These are phyloP conservation scores for Gnathonemus longibarbis DNA, from an alignment of 2,113 vertebrate species.

Conservation along the genomic window DNA sequence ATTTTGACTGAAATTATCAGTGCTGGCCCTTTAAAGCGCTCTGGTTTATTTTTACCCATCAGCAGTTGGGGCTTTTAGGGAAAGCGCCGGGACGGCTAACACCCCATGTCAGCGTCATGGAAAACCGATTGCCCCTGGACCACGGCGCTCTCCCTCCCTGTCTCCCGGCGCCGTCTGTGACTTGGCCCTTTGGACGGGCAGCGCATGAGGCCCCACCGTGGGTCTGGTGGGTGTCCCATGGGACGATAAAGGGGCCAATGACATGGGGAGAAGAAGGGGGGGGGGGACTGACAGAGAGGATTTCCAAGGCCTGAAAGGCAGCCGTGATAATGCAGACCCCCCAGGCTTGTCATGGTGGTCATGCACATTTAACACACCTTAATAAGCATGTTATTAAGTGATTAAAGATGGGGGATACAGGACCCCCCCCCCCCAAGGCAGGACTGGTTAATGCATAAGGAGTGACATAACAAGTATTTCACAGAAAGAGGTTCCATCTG, in stretches of 20 bases:
- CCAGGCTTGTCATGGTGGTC: conserved; percentile 40
- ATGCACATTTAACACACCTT: conserved; percentile 34
- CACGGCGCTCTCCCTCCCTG: background rate
- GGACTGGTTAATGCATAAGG: background rate
- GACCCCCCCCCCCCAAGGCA: background rate
- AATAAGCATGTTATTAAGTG: conserved; percentile 55
- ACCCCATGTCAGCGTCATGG: background rate
- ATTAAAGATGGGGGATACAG: background rate
- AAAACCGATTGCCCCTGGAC: background rate
- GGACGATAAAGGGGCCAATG: conserved; percentile 50
- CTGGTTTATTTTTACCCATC: conserved; percentile 4
- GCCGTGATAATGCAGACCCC: conserved; percentile 45
- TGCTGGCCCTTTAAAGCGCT: background rate
- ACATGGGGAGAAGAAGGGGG: conserved; percentile 22
- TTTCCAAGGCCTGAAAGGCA: conserved; percentile 54
- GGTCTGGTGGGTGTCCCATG: conserved; percentile 25
- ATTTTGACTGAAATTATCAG: conserved; percentile 9
- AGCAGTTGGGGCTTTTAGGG: background rate
- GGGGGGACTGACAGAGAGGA: conserved; percentile 42
- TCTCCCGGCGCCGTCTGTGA: background rate
- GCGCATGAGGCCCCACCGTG: background rate
- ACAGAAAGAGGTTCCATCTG: background rate
- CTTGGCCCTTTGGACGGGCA: background rate
- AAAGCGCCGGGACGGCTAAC: background rate
- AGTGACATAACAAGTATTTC: background rate